Evolutionary conservation across 2,797 vertebrate genomes (phyloP).

Genomic region (Scyliorhinus canicula): DNA sequence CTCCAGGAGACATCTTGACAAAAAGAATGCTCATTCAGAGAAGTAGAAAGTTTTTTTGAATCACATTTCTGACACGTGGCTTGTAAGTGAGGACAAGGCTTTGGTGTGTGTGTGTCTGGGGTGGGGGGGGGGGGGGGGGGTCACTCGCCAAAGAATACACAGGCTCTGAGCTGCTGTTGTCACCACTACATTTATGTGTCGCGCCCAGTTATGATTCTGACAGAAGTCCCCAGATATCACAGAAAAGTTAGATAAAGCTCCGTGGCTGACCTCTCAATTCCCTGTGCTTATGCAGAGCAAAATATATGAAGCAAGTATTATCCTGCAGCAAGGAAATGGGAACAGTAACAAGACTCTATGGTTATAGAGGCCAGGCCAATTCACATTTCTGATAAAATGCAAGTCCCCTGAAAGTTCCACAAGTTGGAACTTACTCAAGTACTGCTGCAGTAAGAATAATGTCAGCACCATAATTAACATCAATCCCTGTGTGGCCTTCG

Average conservation of each 20-base stretch:
- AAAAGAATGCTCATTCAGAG: neutral
- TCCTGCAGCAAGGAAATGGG: constrained; percentile 36
- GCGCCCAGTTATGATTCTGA: neutral
- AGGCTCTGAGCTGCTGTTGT: neutral
- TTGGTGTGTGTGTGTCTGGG: too few relatives aligned
- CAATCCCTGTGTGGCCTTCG: neutral
- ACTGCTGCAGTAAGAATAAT: neutral
- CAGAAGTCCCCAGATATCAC: constrained; percentile 29
- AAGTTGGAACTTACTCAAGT: constrained; percentile 18
- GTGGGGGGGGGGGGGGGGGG: too few relatives aligned
- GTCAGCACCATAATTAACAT: neutral
- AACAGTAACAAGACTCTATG: constrained; percentile 38
- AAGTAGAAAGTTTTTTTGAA: neutral
- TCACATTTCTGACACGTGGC: neutral
- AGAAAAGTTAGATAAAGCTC: constrained; percentile 47
- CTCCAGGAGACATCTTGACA: neutral
- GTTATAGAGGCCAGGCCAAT: constrained; percentile 40
- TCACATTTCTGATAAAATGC: constrained; percentile 2
- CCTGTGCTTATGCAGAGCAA: constrained; percentile 37
- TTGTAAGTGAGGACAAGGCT: neutral
- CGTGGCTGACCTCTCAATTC: constrained; percentile 27
- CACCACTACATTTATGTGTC: neutral
- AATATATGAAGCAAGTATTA: constrained; percentile 39
- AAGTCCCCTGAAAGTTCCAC: constrained; percentile 19
- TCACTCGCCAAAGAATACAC: neutral